Conservation (phyloP, 2,113 vertebrate species). For the Tauraco erythrolophus region DNA sequence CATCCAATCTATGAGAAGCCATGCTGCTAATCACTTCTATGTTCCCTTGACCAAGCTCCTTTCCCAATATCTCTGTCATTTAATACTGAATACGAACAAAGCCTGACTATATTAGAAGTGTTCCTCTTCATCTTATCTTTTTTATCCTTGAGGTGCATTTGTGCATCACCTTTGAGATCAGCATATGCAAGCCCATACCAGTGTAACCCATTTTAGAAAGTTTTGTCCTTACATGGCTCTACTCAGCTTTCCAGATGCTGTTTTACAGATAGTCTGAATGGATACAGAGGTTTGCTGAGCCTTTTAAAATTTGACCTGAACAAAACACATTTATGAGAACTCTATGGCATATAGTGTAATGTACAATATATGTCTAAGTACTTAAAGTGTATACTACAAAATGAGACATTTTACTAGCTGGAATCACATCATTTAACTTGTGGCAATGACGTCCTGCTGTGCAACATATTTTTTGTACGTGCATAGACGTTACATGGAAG, state of each 20-base stretch:
- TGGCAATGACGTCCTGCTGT: neutral
- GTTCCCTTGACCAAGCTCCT: neutral
- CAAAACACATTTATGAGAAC: neutral
- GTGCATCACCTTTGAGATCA: neutral
- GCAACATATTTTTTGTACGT: slow-evolving; percentile 8
- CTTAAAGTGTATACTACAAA: neutral
- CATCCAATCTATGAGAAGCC: neutral
- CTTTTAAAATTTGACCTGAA: neutral
- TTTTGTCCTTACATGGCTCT: neutral
- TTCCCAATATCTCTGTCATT: neutral
- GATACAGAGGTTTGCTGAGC: neutral
- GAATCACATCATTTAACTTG: slow-evolving; percentile 35
- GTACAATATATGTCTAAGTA: neutral
- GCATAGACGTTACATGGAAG: neutral
- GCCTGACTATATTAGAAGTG: neutral
- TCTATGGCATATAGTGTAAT: neutral
- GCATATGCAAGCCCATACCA: neutral
- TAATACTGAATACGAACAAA: neutral
- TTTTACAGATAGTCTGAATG: neutral
- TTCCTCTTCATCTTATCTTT: neutral
- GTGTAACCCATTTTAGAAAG: neutral
- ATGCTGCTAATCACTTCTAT: neutral
- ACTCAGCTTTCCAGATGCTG: neutral
- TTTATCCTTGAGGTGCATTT: neutral
- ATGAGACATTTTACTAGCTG: slow-evolving; percentile 41